Base-by-base conservation (phyloP, 2,888 invertebrate species). In the Orthosia gracilis region DNA sequence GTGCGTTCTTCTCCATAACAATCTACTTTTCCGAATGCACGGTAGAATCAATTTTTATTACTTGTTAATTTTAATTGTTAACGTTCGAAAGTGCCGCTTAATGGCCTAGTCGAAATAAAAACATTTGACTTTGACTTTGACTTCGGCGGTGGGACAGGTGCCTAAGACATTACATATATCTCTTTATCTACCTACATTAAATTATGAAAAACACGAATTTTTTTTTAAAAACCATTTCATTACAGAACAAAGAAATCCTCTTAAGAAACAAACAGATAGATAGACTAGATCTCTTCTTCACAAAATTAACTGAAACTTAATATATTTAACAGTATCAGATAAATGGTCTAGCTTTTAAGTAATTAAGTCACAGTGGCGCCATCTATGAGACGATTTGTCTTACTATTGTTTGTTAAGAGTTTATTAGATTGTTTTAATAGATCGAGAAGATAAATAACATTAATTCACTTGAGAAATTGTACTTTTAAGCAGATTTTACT, bases 401-500 rank as follows among this genome's bases (percentile, higher is more conserved):
- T 59, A 76, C 76, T 74, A 84, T 84, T 84, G 80, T 82, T 69
- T 78, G 58, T 49, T 78, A 1, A 17, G 17, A 55, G 18, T 61
- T 62, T n/a, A 70, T 3, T 40, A 26, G 52, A 61, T 49, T 55
- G 59, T n/a, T 50, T 76, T 66, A 76, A 50, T 26, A 57, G 15
- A 17, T 31, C 40, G 23, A 26, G 5, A 26, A 49, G 5, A 23
- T n/a, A 49, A 49, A 23, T 26, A 49, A 49, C 21, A 62, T 47
- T 61, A 2, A 61, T n/a, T 61, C 1, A n/a, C 15, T 45, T 21
- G 9, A 47, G 61, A 47, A 61, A 61, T 11, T 62, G 15, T 21
- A 9, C 4, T 45, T 47, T 17, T 4, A 15, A 23, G 3, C 45
- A 4, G 17, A 17, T 13, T 40, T 40, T 59, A 4, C 7, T 40